Conservation (phyloP, 2,113 vertebrate genomes). For the Xiphophorus maculatus region DNA sequence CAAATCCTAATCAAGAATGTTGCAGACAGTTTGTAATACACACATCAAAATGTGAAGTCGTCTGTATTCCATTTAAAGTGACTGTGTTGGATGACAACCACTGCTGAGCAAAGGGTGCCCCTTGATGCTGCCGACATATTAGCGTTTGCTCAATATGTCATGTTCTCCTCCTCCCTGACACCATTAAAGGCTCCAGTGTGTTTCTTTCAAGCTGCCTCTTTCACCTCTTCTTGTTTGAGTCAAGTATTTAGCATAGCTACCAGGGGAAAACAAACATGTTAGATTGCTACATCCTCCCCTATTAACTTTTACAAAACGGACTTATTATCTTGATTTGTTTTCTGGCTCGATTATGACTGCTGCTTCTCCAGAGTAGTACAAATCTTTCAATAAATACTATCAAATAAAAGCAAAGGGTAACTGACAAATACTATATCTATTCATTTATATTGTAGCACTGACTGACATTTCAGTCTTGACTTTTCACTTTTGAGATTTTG, state of each 20-base stretch:
- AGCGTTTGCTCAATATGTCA: slow-evolving; percentile 32
- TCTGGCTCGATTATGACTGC: not conserved
- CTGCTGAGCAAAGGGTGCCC: slow-evolving; percentile 1
- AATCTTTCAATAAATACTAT: not conserved
- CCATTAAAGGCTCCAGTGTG: slow-evolving; percentile 30
- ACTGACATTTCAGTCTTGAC: too few species aligned
- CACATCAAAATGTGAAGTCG: not conserved
- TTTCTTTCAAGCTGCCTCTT: slow-evolving; percentile 27
- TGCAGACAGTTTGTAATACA: not conserved
- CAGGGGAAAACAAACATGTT: slow-evolving; percentile 21
- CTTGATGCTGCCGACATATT: slow-evolving; percentile 22
- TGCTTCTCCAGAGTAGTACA: not conserved
- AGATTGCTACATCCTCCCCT: slow-evolving; percentile 13
- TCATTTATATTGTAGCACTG: not conserved
- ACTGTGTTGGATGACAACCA: slow-evolving; percentile 20
- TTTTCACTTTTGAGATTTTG: too few species aligned
- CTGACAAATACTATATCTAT: not conserved
- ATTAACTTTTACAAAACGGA: not conserved
- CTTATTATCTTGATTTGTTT: not conserved
- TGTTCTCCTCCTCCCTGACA: slow-evolving; percentile 26
- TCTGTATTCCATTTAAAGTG: slow-evolving; percentile 28
- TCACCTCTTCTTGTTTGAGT: slow-evolving; percentile 28
- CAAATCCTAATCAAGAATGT: not conserved
- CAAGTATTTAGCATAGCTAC: slow-evolving; percentile 25
- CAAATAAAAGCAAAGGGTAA: not conserved